Conservation (phyloP, 2,113 vertebrate species). For the Todiramphus chloris region DNA sequence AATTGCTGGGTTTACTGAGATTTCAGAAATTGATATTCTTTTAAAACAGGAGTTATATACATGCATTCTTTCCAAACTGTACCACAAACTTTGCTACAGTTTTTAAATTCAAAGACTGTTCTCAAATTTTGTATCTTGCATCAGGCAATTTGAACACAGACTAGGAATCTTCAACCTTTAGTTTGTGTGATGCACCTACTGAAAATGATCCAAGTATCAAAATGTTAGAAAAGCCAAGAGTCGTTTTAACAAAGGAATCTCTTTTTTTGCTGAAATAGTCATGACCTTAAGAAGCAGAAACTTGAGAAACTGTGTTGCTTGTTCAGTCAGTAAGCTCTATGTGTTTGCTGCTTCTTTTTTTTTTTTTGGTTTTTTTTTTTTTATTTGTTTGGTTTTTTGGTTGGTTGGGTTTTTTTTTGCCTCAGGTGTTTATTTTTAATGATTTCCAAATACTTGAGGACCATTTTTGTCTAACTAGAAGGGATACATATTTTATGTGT, state of each 20-base stretch:
- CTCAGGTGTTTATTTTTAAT: background rate
- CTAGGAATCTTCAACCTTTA: background rate
- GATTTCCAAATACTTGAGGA: background rate
- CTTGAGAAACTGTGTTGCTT: background rate
- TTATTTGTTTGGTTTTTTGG: background rate
- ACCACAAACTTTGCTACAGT: no score
- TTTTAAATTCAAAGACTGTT: background rate
- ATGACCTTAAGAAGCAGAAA: background rate
- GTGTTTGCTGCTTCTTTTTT: background rate
- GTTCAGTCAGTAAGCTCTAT: background rate
- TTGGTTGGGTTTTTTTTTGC: background rate
- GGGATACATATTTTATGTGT: background rate
- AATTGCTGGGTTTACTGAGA: background rate
- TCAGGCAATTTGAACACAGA: background rate
- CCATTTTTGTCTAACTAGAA: background rate
- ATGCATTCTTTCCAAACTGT: background rate
- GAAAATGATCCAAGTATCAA: background rate
- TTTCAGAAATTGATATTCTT: background rate
- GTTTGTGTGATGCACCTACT: background rate
- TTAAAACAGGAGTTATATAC: background rate
- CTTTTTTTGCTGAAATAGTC: background rate
- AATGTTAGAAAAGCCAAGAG: background rate
- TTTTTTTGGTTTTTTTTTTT: background rate
- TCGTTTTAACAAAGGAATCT: background rate
- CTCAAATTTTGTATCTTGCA: background rate